Conservation (phyloP, 2,888 invertebrate species). For the Acanthosepion esculentum region DNA sequence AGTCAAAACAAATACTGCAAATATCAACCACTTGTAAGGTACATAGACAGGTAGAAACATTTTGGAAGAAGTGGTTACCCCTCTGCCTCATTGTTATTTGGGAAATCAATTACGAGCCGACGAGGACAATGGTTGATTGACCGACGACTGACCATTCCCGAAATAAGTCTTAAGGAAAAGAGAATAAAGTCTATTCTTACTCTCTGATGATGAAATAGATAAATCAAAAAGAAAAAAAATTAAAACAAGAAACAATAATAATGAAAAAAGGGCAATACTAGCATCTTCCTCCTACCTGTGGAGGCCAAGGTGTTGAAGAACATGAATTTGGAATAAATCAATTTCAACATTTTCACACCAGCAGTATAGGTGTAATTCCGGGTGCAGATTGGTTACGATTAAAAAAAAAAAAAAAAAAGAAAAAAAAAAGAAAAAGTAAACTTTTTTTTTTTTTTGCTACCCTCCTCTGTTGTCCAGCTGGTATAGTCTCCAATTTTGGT, state of each 20-base stretch:
- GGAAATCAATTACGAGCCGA: too few species aligned
- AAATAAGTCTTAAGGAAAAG: too few species aligned
- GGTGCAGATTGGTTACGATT: neutral
- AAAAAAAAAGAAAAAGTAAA: too few species aligned
- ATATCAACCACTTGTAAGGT: neutral
- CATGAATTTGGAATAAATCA: constrained; percentile 16
- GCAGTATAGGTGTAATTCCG: neutral
- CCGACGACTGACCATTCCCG: too few species aligned
- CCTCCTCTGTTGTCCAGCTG: neutral
- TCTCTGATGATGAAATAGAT: too few species aligned
- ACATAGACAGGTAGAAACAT: neutral
- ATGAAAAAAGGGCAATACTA: too few species aligned
- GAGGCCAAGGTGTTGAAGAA: constrained; percentile 18
- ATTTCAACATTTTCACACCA: neutral
- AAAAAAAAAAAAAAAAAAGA: too few species aligned
- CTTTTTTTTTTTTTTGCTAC: neutral
- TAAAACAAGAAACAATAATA: too few species aligned
- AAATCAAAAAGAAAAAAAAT: too few species aligned
- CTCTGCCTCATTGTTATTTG: neutral
- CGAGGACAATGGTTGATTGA: too few species aligned
- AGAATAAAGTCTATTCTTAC: too few species aligned
- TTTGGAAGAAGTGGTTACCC: neutral
- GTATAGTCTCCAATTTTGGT: neutral
- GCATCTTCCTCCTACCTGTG: neutral
- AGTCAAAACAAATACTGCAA: neutral